Evolutionary conservation across 1,140 invertebrate genomes (phyloP).

Genomic region (Leptinotarsa lineolata): DNA sequence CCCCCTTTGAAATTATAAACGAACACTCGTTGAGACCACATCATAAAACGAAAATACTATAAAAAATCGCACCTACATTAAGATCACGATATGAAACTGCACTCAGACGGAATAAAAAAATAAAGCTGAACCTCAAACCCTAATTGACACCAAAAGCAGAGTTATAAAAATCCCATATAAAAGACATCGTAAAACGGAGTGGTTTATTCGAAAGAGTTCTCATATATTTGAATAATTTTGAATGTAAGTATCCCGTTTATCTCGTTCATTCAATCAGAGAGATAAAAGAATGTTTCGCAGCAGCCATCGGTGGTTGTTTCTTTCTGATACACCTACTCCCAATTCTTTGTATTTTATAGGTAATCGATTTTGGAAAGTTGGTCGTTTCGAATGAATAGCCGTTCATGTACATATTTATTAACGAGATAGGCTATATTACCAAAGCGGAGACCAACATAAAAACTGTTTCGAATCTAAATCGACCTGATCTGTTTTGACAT

Average conservation of each 20-base stretch:
- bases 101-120: constrained; percentile 14
- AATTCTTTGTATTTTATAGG: neutral
- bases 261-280: constrained; percentile 13
- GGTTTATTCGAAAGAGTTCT: neutral
- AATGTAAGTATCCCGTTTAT: neutral
- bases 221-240: constrained; percentile 7
- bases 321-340: neutral
- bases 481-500: too few relatives aligned
- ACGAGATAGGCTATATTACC: neutral
- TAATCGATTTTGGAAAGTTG: constrained; percentile 6
- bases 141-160: constrained; percentile 10
- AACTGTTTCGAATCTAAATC: neutral
- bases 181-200: constrained; percentile 13
- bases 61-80: constrained; percentile 16
- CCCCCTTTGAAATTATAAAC: constrained; percentile 1
- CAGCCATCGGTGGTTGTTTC: neutral
- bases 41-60: constrained; percentile 8
- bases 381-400: neutral
- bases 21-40: neutral
- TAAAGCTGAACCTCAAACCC: constrained; percentile 5
- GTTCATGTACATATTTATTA: neutral
- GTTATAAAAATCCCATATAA: constrained; percentile 19
- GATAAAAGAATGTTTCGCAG: constrained; percentile 14
- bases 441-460: constrained; percentile 4
- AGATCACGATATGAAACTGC: constrained; percentile 12